A percentile compares a stretch with the other conserved stretches of the same genome.
Conservation (phyloP, 2,888 invertebrate genomes). For the Sabatieria punctata region DNA sequence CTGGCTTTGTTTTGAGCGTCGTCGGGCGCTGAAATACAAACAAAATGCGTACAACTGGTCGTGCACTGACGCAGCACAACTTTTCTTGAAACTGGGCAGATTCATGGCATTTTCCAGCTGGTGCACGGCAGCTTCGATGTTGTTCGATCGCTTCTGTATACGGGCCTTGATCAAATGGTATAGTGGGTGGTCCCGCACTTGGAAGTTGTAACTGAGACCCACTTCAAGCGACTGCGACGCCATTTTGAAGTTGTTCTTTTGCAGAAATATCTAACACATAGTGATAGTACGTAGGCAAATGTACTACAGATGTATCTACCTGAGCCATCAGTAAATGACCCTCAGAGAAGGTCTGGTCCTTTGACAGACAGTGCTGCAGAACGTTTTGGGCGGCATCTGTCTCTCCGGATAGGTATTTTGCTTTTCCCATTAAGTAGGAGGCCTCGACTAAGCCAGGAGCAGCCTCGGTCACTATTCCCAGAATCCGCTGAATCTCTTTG, state of each 20-base stretch:
- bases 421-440: constrained; percentile 52
- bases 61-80: neutral
- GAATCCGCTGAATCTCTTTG: constrained; percentile 44
- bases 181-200: constrained; percentile 70
- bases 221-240: constrained; percentile 72
- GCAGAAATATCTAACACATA: constrained; percentile 6
- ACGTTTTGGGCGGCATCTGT: constrained; percentile 50
- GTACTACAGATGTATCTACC: constrained; percentile 11
- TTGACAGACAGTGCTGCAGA: constrained; percentile 53
- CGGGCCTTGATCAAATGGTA: constrained; percentile 72
- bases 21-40: too few relatives aligned
- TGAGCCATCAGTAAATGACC: constrained; percentile 63
- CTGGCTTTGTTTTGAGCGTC: neutral
- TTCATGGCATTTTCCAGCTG: constrained; percentile 57
- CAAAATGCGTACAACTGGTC: neutral
- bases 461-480: constrained; percentile 54
- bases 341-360: constrained; percentile 57
- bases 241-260: constrained; percentile 10
- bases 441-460: constrained; percentile 57
- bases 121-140: constrained; percentile 52
- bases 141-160: constrained; percentile 55
- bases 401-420: constrained; percentile 57
- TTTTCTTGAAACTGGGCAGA: constrained; percentile 43
- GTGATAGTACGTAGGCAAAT: neutral
- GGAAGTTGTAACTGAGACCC: constrained; percentile 76